Evolutionary conservation across 1,140 invertebrate genomes (phyloP), one percentile per base, ranked within the genome.

Genomic region (Lepeophtheirus salmonis): DNA sequence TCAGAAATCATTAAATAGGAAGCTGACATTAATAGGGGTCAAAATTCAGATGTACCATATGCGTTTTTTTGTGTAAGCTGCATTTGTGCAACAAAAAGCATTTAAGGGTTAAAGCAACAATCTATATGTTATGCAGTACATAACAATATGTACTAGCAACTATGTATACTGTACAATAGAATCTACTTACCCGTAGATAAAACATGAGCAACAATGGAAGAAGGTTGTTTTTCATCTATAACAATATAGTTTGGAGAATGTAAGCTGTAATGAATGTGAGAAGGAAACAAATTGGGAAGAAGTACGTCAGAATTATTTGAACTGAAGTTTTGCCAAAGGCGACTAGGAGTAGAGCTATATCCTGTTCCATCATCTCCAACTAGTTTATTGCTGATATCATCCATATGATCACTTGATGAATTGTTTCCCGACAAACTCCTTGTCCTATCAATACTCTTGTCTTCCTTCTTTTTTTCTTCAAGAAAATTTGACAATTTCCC

Each of bases 101-200:
- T n/a, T n/a, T n/a, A n/a, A n/a, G n/a, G n/a, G n/a, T n/a, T n/a
- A n/a, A n/a, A n/a, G n/a, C n/a, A n/a, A n/a, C n/a, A n/a, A n/a
- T n/a, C n/a, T n/a, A n/a, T n/a, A n/a, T n/a, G n/a, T n/a, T n/a
- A n/a, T n/a, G n/a, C n/a, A n/a, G n/a, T n/a, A n/a, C n/a, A n/a
- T n/a, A n/a, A n/a, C n/a, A n/a, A n/a, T n/a, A n/a, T n/a, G n/a
- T n/a, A n/a, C n/a, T n/a, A n/a, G n/a, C n/a, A n/a, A n/a, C n/a
- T n/a, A n/a, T n/a, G n/a, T n/a, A n/a, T n/a, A n/a, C n/a, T n/a
- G n/a, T n/a, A n/a, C n/a, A n/a, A n/a, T n/a, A n/a, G n/a, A n/a
- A n/a, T n/a, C n/a, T 66, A 69, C 79, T 21, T 56, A 69, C 26
- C 26, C n/a, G 55, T 24, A 16, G 23, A 17, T 30, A 57, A 21